phyloP scores from a whole-genome alignment of 2,888 invertebrate genomes.

The Caenorhabditis imperialis region DNA sequence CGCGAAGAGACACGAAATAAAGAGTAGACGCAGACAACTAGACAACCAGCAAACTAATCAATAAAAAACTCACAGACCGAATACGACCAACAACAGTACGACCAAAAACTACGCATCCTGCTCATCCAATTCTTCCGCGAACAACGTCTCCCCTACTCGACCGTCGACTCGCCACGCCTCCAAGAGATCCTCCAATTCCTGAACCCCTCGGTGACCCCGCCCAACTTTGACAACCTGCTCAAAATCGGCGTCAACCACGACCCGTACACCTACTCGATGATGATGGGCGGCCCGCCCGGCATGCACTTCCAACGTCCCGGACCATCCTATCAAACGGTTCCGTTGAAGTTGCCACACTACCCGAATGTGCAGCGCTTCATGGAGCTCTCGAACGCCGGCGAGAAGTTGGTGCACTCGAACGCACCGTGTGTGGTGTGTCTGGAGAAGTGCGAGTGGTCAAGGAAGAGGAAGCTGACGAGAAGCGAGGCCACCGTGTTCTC shows the following conservation, averaged over 20 bases:
- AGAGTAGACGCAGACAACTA: background rate
- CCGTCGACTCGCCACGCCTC: constrained; percentile 1
- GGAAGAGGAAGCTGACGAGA: background rate
- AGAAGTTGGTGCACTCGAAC: background rate
- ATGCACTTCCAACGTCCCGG: background rate
- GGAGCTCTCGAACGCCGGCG: background rate
- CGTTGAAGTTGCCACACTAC: background rate
- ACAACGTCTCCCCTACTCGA: background rate
- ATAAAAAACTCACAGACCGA: no score
- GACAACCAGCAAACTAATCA: no score
- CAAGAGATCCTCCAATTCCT: constrained; percentile 5
- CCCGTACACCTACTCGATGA: background rate
- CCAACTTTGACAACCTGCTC: background rate
- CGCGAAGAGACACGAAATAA: no score
- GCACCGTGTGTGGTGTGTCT: constrained; percentile 15
- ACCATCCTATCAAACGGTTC: background rate
- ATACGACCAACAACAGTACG: no score
- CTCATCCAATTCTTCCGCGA: constrained; percentile 7
- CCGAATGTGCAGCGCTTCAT: no score
- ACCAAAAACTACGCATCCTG: background rate
- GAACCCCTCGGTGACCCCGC: constrained; percentile 11
- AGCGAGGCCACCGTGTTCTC: constrained; percentile 3
- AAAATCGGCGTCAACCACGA: constrained; percentile 1
- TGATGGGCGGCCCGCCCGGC: background rate
- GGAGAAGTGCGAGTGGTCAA: background rate